phyloP scores from a whole-genome alignment of 2,113 vertebrate genomes.

The Archocentrus centrarchus region DNA sequence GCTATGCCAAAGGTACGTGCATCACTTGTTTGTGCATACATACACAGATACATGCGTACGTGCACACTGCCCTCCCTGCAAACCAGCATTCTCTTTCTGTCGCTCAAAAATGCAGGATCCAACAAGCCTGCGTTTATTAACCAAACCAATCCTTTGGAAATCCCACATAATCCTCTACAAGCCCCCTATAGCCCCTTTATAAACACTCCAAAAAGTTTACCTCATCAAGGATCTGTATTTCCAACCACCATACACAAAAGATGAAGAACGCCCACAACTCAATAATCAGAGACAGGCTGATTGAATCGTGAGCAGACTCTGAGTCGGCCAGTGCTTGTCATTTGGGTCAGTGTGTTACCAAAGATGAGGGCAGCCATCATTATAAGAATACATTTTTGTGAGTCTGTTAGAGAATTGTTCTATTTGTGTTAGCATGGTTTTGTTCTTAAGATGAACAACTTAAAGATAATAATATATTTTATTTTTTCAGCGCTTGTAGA shows the following conservation, averaged over 20 bases:
- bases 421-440: not conserved
- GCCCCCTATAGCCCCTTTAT: slow-evolving; percentile 47
- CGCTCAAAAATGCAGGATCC: slow-evolving; percentile 43
- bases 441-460: not conserved
- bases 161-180: slow-evolving; percentile 56
- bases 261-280: slow-evolving; percentile 41
- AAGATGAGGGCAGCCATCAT: slow-evolving; percentile 18
- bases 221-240: slow-evolving; percentile 64
- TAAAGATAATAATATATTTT: not conserved
- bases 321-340: slow-evolving; percentile 44
- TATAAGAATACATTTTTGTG: not conserved
- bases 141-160: slow-evolving; percentile 66
- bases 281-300: slow-evolving; percentile 54
- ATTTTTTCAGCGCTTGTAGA: not conserved
- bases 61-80: not conserved
- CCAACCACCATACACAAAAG: slow-evolving; percentile 61
- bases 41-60: not conserved
- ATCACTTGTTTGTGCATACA: slow-evolving; percentile 11
- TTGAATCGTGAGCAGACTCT: slow-evolving; percentile 29
- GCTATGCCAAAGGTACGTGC: slow-evolving; percentile 1
- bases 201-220: slow-evolving; percentile 72
- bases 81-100: slow-evolving; percentile 27
- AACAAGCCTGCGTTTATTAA: slow-evolving; percentile 69
- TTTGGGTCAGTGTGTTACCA: slow-evolving; percentile 41
- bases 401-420: not conserved